Conservation (phyloP, 2,113 vertebrate genomes). For the Eulemur rufifrons region DNA sequence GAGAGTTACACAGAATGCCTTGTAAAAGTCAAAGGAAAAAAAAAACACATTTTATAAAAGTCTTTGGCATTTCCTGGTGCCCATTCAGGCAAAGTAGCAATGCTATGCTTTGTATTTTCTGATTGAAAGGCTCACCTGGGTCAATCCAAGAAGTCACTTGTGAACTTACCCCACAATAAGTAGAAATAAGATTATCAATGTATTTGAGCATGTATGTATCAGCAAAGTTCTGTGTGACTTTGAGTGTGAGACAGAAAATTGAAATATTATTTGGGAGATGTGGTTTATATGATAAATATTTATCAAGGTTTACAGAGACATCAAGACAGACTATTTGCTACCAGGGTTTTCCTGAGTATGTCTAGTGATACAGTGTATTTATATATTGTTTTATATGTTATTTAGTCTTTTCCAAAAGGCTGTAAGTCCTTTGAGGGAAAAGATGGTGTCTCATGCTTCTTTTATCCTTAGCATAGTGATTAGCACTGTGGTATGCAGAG, state of each 20-base stretch:
- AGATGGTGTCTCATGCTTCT: neutral
- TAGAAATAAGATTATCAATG: neutral
- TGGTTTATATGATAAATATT: neutral
- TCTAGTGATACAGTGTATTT: neutral
- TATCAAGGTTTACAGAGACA: neutral
- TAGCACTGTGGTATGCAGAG: neutral
- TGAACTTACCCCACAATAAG: neutral
- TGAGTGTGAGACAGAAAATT: neutral
- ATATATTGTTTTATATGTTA: neutral
- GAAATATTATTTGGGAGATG: neutral
- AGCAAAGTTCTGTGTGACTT: neutral
- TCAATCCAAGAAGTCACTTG: neutral
- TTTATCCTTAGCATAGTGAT: neutral
- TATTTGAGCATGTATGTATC: neutral
- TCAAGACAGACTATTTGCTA: neutral
- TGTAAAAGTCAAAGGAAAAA: neutral
- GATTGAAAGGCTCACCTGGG: neutral
- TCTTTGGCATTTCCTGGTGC: neutral
- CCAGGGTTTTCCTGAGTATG: neutral
- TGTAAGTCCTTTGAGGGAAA: neutral
- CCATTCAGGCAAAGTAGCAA: neutral
- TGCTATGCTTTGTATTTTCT: neutral
- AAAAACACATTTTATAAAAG: neutral
- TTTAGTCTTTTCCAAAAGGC: neutral
- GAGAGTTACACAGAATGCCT: neutral